Percentiles rank a stretch among this genome's conserved stretches.
Conservation (phyloP, 2,113 vertebrate species). For the Lepus timidus region DNA sequence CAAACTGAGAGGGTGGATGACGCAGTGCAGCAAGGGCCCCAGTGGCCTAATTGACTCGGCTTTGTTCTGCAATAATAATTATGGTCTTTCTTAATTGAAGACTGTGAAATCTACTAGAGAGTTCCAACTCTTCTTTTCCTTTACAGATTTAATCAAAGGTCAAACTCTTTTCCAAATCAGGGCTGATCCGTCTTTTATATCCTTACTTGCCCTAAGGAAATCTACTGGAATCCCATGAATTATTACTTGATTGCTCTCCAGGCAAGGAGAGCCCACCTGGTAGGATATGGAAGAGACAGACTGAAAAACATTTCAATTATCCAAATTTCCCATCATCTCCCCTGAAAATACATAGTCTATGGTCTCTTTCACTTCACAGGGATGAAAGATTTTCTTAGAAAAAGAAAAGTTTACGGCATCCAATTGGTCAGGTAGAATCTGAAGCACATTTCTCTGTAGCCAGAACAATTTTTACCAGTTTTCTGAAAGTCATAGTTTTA, state of each 20-base stretch:
- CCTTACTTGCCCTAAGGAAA: not conserved
- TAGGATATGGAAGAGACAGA: slow-evolving; percentile 44
- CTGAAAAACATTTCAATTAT: slow-evolving; percentile 62
- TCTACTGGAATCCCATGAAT: slow-evolving; percentile 31
- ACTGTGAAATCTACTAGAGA: slow-evolving; percentile 28
- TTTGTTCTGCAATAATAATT: slow-evolving; percentile 53
- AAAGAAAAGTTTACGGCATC: not conserved
- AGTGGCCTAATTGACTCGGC: not conserved
- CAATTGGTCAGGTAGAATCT: slow-evolving; percentile 64
- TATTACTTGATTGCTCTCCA: slow-evolving; percentile 56
- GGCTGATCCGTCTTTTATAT: slow-evolving; percentile 24
- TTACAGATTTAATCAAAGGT: slow-evolving; percentile 62
- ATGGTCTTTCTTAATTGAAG: slow-evolving; percentile 45
- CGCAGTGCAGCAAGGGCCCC: not conserved
- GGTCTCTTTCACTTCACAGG: slow-evolving; percentile 8
- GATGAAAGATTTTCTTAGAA: slow-evolving; percentile 34
- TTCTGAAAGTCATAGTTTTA: slow-evolving; percentile 81
- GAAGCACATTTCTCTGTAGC: slow-evolving; percentile 71
- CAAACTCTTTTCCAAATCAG: slow-evolving; percentile 59
- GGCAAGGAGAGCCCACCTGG: not conserved
- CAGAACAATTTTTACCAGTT: slow-evolving; percentile 76
- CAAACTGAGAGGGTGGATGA: not conserved
- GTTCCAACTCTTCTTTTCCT: slow-evolving; percentile 7
- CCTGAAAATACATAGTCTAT: not conserved
- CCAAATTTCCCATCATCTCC: slow-evolving; percentile 4